Base-by-base conservation (phyloP, 2,797 vertebrate genomes). In the Syngnathus rostellatus region DNA sequence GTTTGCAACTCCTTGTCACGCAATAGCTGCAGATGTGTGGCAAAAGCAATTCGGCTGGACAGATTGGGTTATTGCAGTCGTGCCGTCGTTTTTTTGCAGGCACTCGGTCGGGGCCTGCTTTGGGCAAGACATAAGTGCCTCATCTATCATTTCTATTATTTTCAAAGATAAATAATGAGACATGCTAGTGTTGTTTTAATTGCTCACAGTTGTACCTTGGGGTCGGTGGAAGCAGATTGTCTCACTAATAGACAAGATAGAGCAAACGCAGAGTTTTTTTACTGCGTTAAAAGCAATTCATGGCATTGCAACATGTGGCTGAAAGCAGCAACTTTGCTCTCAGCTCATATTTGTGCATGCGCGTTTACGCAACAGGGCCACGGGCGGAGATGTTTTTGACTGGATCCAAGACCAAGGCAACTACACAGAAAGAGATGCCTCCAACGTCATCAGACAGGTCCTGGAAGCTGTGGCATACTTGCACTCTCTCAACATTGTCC, bases 391-490 rank as follows among this genome's bases (percentile, higher is more conserved):
- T 68, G 93, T 94, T 38, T 94, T 94, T 65, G 93, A 94, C 77
- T 94, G 93, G 93, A 94, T 94, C 77, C 84, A 93, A 78, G 92
- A 94, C 77, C 92, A 94, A 66, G 93, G 93, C 57, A 94, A 92
- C 86, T 94, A 94, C 87, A 93, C 93, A 16, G 93, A 94, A 76
- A 89, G 89, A 85, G 93, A 94, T 2, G 93, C 93, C 41, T 91
- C 93, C 78, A 93, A 92, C 65, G 93, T 94, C 64, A 91, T 94
- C 76, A 89, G 89, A 70, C 93, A 94, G 77, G 91, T 94, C 41
- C 89, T 94, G 25, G 92, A 94, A 79, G 93, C 93, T 17, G 90
- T 93, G 68, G 90, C 93, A 2, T 94, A 94, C 81, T 86, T 94
- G 67, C 93, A 94, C 81, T 93, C 90, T 55, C 90, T 94, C 69